phyloP scores from a whole-genome alignment of 2,113 vertebrate genomes.

The Galemys pyrenaicus region DNA sequence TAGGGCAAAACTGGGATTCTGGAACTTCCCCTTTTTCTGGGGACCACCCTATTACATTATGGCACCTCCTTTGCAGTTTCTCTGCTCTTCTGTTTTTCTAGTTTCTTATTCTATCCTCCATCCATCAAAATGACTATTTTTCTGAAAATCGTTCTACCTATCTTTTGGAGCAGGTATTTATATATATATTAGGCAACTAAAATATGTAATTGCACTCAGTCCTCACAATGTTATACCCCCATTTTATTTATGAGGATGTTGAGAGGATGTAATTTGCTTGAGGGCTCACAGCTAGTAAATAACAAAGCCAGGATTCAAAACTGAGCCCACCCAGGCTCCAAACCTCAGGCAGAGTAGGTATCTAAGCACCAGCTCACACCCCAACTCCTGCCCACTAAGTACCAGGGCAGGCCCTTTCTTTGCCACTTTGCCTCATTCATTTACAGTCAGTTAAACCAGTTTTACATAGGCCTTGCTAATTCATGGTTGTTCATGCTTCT shows the following conservation, averaged over 20 bases:
- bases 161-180: background rate
- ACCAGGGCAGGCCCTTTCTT: background rate
- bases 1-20: too few species aligned
- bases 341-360: background rate
- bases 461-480: background rate
- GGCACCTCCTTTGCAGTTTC: too few species aligned
- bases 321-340: background rate
- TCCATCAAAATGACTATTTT: too few species aligned
- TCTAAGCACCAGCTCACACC: too few species aligned
- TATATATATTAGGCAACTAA: background rate
- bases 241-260: background rate
- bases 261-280: background rate
- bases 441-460: background rate
- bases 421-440: background rate
- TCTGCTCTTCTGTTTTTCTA: too few species aligned
- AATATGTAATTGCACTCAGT: background rate
- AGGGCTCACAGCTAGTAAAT: background rate
- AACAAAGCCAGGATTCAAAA: background rate
- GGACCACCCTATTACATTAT: too few species aligned
- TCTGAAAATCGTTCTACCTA: background rate
- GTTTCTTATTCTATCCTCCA: too few species aligned
- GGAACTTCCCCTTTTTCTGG: too few species aligned
- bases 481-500: background rate
- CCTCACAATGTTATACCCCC: background rate
- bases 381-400: background rate